A percentile compares a stretch with the other conserved stretches of the same genome.
Evolutionary conservation across 2,113 vertebrate species (phyloP).

Genomic region (Campylorhamphus procurvoides): DNA sequence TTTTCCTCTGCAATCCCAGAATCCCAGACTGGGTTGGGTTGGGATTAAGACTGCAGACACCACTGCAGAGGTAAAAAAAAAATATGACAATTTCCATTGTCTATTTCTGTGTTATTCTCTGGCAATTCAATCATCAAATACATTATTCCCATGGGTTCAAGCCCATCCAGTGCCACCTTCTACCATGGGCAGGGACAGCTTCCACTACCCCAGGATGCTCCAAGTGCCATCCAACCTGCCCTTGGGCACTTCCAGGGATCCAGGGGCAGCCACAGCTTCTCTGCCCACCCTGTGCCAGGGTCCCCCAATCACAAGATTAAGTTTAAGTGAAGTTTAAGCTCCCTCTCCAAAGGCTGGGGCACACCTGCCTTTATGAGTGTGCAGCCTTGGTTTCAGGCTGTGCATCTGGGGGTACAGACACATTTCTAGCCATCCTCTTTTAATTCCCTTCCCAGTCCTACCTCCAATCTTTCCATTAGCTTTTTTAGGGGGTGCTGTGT

Average conservation of each 20-base stretch:
- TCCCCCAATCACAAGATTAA: not conserved
- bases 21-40: no score
- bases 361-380: not conserved
- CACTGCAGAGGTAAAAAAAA: not conserved
- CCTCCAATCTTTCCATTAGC: not conserved
- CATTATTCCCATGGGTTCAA: not conserved
- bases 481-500: accelerated
- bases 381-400: not conserved
- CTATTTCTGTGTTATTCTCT: not conserved
- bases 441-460: not conserved
- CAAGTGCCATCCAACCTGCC: accelerated
- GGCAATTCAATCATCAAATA: not conserved
- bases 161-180: accelerated
- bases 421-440: not conserved
- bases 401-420: not conserved
- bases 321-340: not conserved
- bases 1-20: not conserved
- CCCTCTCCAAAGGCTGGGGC: not conserved
- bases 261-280: not conserved
- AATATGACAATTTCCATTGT: not conserved
- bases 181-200: not conserved
- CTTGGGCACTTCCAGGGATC: not conserved
- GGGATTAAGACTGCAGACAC: not conserved
- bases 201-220: accelerated
- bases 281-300: not conserved